phyloP scores from a whole-genome alignment of 2,797 vertebrate genomes.

The Leuciscus waleckii region DNA sequence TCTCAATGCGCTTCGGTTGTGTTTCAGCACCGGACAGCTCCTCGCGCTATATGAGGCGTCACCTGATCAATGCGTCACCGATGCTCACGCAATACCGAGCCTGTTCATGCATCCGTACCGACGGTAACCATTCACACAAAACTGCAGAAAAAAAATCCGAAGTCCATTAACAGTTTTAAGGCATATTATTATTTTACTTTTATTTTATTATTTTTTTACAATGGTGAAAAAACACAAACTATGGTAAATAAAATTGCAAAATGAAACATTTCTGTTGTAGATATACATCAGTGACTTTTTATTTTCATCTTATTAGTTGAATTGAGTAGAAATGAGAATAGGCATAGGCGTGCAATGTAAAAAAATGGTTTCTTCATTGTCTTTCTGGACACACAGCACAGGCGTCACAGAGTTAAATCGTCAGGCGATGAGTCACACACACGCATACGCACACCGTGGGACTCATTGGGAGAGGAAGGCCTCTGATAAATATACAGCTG shows the following conservation, averaged over 20 bases:
- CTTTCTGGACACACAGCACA: conserved; percentile 55
- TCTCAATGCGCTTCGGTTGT: conserved; percentile 65
- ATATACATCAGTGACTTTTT: not conserved
- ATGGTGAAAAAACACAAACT: not conserved
- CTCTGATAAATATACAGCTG: conserved; percentile 68
- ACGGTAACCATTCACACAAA: conserved; percentile 28
- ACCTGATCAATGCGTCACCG: conserved; percentile 82
- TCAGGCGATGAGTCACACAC: conserved; percentile 79
- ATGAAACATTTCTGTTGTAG: not conserved
- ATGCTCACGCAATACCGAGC: conserved; percentile 63
- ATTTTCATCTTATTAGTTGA: not conserved
- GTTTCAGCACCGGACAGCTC: conserved; percentile 84
- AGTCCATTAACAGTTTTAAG: not conserved
- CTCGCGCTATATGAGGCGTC: conserved; percentile 77
- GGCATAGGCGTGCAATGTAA: not conserved
- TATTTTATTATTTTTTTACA: not conserved
- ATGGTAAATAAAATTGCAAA: not conserved
- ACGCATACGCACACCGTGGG: conserved; percentile 60
- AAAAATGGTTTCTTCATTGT: conserved; percentile 15
- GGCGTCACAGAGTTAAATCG: conserved; percentile 74
- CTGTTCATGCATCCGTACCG: conserved; percentile 24
- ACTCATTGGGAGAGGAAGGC: conserved; percentile 53
- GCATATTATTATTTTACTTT: too few relatives aligned
- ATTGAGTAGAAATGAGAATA: not conserved
- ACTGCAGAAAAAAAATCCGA: too few relatives aligned